Evolutionary conservation across 2,888 invertebrate genomes (phyloP).

Genomic region (Drosophila mulleri): DNA sequence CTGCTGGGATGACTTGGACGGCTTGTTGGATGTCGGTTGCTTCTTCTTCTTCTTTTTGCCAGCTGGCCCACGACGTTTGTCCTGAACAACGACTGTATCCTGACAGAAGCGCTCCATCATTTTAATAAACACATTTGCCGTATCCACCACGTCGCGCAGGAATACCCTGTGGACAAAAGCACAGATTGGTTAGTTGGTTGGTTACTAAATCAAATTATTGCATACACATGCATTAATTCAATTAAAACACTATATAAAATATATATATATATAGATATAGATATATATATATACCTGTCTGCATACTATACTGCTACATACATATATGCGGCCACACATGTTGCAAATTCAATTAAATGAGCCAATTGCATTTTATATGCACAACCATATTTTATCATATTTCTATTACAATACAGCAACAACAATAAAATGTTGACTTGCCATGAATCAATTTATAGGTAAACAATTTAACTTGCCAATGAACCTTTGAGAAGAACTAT

Average conservation of each 20-base stretch:
- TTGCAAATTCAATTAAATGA: constrained; percentile 71
- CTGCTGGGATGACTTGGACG: constrained; percentile 66
- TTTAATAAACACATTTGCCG: constrained; percentile 95
- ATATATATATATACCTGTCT: not conserved
- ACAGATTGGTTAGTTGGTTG: constrained; percentile 26
- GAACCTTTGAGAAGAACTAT: not conserved
- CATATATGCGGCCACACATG: constrained; percentile 4
- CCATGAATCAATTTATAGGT: constrained; percentile 16
- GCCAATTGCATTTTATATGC: constrained; percentile 47
- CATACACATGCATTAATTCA: constrained; percentile 62
- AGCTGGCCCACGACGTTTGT: constrained; percentile 83
- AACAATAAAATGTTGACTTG: constrained; percentile 4
- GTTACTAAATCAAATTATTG: constrained; percentile 57
- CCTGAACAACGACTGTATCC: constrained; percentile 89
- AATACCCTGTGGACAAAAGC: constrained; percentile 87
- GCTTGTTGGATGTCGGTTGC: constrained; percentile 84
- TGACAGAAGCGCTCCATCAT: constrained; percentile 92
- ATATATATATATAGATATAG: no score
- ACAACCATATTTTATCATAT: constrained; percentile 10
- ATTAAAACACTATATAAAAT: constrained; percentile 32
- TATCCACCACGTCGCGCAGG: constrained; percentile 94
- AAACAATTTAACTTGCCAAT: constrained; percentile 13
- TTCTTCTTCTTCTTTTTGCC: constrained; percentile 59
- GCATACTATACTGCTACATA: not conserved
- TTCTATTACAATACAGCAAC: constrained; percentile 2